Evolutionary conservation across 92 coral and sea anemone species (phyloP).

Genomic region (Bergia sp.): DNA sequence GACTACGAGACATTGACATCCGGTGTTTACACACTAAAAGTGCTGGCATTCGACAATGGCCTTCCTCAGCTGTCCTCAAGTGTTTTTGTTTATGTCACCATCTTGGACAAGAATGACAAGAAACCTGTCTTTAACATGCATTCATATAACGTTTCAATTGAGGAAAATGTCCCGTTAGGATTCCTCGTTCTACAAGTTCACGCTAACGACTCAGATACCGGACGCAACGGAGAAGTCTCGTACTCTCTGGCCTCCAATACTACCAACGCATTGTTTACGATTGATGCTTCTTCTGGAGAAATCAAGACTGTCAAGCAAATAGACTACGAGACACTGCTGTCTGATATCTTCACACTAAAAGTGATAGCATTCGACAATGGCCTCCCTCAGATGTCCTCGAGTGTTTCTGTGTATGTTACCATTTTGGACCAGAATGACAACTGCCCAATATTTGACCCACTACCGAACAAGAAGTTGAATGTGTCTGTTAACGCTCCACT

Average conservation of each 20-base stretch:
- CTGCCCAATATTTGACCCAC: slow-evolving; percentile 67
- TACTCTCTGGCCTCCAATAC: slow-evolving; percentile 43
- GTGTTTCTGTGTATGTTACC: slow-evolving; percentile 26
- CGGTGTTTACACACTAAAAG: slow-evolving; percentile 32
- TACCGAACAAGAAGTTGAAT: slow-evolving; percentile 15
- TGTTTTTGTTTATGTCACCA: slow-evolving; percentile 23
- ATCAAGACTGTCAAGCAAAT: slow-evolving; percentile 44
- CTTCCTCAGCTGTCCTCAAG: slow-evolving; percentile 55
- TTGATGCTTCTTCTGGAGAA: slow-evolving; percentile 65
- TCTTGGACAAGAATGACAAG: slow-evolving; percentile 63
- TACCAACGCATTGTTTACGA: slow-evolving; percentile 45
- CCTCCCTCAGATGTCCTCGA: slow-evolving; percentile 50
- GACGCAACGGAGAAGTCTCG: slow-evolving; percentile 66
- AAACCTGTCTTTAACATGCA: slow-evolving; percentile 54
- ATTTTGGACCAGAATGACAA: slow-evolving; percentile 67
- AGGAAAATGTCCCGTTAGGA: slow-evolving; percentile 63
- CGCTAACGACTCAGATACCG: slow-evolving; percentile 73
- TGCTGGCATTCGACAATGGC: slow-evolving; percentile 73
- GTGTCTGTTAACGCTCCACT: slow-evolving; percentile 38
- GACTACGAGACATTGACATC: slow-evolving; percentile 52
- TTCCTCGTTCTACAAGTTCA: slow-evolving; percentile 49
- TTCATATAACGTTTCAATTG: slow-evolving; percentile 61
- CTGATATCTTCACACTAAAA: slow-evolving; percentile 31
- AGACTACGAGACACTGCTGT: slow-evolving; percentile 55
- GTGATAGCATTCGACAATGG: slow-evolving; percentile 72